Percentiles rank a stretch among this genome's conserved stretches.
These are phyloP conservation scores for Omphaloscelis lunosa DNA, from an alignment of 2,888 invertebrate species.

Conservation along the genomic window DNA sequence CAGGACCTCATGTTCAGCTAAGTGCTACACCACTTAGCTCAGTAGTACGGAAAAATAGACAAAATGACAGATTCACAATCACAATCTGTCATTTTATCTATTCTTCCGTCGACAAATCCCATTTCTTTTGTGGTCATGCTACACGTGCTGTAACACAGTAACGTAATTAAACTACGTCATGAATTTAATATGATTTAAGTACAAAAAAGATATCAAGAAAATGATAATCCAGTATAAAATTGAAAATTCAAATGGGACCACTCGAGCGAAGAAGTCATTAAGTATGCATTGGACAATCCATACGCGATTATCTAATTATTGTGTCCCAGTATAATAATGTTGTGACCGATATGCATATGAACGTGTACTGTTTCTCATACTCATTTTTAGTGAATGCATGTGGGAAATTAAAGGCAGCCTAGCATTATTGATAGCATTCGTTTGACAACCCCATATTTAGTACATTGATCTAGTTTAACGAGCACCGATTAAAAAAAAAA, in stretches of 20 bases:
- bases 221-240: slow-evolving; percentile 23
- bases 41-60: too few species aligned
- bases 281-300: slow-evolving; percentile 61
- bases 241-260: slow-evolving; percentile 49
- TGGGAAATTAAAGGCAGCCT: background rate
- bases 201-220: slow-evolving; percentile 12
- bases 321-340: slow-evolving; percentile 22
- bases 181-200: background rate
- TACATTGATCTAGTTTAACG: background rate
- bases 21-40: too few species aligned
- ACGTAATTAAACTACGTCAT: background rate
- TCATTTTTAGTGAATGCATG: slow-evolving; percentile 1
- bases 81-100: too few species aligned
- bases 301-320: slow-evolving; percentile 56
- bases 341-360: slow-evolving; percentile 10
- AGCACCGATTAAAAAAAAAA: background rate
- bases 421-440: background rate
- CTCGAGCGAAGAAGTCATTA: slow-evolving; percentile 49
- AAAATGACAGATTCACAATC: too few species aligned
- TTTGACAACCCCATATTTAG: background rate
- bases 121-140: too few species aligned
- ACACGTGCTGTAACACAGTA: too few species aligned
- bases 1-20: too few species aligned
- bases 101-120: too few species aligned
- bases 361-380: slow-evolving; percentile 26